These are phyloP conservation scores for Acanthosepion pharaonis DNA, from an alignment of 2,888 invertebrate species.

Conservation along the genomic window DNA sequence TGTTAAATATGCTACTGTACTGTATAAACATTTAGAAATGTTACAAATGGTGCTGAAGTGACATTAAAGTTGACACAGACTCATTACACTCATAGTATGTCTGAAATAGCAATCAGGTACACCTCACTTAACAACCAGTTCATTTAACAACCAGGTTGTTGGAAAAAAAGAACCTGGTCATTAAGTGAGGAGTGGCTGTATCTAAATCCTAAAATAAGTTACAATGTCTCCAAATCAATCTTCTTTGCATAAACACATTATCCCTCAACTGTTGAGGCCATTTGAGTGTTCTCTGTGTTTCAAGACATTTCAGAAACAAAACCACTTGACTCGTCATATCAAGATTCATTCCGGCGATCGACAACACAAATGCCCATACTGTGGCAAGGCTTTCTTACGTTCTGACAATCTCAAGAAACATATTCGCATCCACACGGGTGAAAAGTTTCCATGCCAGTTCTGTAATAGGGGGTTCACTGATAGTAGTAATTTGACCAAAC, in stretches of 20 bases:
- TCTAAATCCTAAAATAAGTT: not conserved
- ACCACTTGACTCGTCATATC: not conserved
- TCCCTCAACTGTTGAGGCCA: not conserved
- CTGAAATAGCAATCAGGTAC: too few species aligned
- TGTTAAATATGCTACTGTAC: too few species aligned
- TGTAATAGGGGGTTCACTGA: not conserved
- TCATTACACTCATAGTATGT: too few species aligned
- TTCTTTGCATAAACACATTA: not conserved
- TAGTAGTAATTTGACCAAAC: not conserved
- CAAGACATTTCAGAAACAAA: not conserved
- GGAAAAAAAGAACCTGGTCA: too few species aligned
- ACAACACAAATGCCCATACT: not conserved
- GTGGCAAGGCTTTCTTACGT: not conserved
- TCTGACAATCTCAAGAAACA: not conserved
- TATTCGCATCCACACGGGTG: not conserved
- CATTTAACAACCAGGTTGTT: too few species aligned
- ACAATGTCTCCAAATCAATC: not conserved
- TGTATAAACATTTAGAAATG: too few species aligned
- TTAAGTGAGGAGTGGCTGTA: too few species aligned
- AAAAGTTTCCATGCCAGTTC: not conserved
- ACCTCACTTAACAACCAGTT: too few species aligned
- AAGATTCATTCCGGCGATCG: not conserved
- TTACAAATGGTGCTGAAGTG: too few species aligned
- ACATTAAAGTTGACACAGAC: too few species aligned
- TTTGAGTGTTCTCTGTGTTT: not conserved